Evolutionary conservation across 2,113 vertebrate genomes (phyloP), one percentile per base, ranked within the genome.

Genomic region (Clarias gariepinus): DNA sequence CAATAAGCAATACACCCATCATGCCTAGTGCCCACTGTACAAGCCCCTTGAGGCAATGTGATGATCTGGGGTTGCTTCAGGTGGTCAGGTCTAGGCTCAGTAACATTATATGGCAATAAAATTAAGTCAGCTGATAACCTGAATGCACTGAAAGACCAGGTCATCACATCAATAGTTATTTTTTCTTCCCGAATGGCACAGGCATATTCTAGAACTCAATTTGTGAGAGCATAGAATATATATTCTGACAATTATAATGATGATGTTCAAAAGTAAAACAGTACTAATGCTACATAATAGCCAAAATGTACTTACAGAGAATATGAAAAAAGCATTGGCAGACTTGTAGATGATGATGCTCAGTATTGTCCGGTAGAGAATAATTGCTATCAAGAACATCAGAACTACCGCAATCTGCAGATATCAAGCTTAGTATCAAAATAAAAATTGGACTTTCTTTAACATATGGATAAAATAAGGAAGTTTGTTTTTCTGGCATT

Each of bases 341-440:
- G 92, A 95, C 53, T 93, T 94, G 89, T 95, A 95, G 92, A 96
- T 95, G 90, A 95, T 94, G 55, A 94, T 89, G 41, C 95, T 96
- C 89, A 96, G 87, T 41, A 96, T 95, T 1, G 94, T 94, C 0
- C 92, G 92, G 80, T 96, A 96, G 92, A 95, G 93, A 85, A 96
- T 95, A 81, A 96, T 94, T 0, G 95, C 96, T 81, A 96, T 94
- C 89, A 96, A 90, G 92, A 96, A 96, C 85, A 96, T 95, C 90
- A 95, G 93, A 87, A 95, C 95, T 61, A 96, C 91, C 33, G 61
- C n/a, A 73, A 90, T 36, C 89, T 90, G 89, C 52, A 88, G 47
- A 83, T 5, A 86, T 41, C 30, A 71, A 41, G 12, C 15, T 73
- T 33, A 36, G 12, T 47, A n/a, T 64, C 33, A 25, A 77, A 69